A percentile compares a stretch with the other conserved stretches of the same genome.
Evolutionary conservation across 2,113 vertebrate genomes (phyloP).

Genomic region (Phyllostomus discolor): DNA sequence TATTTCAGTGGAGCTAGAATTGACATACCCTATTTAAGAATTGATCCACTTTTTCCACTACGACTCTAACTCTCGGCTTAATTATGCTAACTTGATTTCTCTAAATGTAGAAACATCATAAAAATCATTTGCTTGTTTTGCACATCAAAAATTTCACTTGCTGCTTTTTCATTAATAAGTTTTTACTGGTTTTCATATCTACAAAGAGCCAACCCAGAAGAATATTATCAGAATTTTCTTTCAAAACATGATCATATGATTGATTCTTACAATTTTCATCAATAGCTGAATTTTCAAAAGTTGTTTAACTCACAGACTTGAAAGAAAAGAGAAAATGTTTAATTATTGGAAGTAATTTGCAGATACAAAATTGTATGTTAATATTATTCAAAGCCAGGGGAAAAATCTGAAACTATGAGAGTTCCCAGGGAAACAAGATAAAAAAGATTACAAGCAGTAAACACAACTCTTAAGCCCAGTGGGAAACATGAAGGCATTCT

Average conservation of each 20-base stretch:
- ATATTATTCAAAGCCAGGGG: not conserved
- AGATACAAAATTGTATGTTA: slow-evolving; percentile 12
- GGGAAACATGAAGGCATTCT: not conserved
- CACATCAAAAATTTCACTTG: slow-evolving; percentile 23
- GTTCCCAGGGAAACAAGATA: not conserved
- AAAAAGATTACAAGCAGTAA: not conserved
- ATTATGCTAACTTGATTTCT: not conserved
- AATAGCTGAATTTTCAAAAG: not conserved
- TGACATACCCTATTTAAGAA: not conserved
- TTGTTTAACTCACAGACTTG: not conserved
- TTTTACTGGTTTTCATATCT: not conserved
- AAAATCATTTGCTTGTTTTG: not conserved
- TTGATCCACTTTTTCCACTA: not conserved
- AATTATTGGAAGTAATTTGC: slow-evolving; percentile 9
- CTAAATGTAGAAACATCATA: not conserved
- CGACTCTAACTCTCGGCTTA: not conserved
- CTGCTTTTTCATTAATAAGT: not conserved
- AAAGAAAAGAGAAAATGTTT: slow-evolving; percentile 2
- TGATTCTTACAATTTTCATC: slow-evolving; percentile 26
- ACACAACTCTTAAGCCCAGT: not conserved
- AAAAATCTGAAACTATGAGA: not conserved
- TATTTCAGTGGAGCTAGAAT: not conserved
- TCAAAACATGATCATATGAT: not conserved
- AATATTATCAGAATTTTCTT: not conserved
- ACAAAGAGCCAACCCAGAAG: not conserved